A percentile compares a stretch with the other conserved stretches of the same genome.
These are phyloP conservation scores for Lagenorhynchus albirostris DNA, from an alignment of 2,113 vertebrate species.

Conservation along the genomic window DNA sequence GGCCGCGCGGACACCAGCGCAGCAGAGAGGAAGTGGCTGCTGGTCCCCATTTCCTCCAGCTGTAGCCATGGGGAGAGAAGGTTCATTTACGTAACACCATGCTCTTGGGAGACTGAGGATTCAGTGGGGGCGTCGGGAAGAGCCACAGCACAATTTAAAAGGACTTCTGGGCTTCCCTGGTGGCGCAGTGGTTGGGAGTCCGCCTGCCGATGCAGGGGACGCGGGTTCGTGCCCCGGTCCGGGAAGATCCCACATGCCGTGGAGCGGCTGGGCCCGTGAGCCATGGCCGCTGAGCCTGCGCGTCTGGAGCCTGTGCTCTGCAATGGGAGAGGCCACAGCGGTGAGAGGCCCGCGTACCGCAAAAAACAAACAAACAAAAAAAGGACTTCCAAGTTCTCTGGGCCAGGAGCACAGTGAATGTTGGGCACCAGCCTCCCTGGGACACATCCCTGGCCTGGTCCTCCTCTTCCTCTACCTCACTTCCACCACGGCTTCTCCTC, in stretches of 20 bases:
- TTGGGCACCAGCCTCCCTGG: not conserved
- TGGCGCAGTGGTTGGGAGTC: no score
- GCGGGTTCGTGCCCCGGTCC: no score
- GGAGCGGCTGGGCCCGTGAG: no score
- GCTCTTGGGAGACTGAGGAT: fast-evolving
- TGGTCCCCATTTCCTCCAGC: not conserved
- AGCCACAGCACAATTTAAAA: not conserved
- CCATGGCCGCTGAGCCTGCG: no score
- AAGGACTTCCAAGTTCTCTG: not conserved
- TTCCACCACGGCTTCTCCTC: not conserved
- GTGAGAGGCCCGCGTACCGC: no score
- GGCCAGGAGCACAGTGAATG: not conserved
- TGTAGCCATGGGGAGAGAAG: not conserved
- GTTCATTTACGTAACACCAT: fast-evolving
- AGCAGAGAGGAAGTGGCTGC: fast-evolving
- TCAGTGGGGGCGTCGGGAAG: not conserved
- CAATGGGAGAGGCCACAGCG: no score
- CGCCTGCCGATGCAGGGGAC: no score
- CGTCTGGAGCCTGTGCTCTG: no score
- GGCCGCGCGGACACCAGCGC: fast-evolving
- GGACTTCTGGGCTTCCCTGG: no score
- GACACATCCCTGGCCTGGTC: not conserved
- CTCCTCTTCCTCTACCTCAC: no score
- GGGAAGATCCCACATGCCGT: no score
- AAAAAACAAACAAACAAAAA: no score